Conservation (phyloP, 2,888 invertebrate species). For the Coleophora flavipennella region DNA sequence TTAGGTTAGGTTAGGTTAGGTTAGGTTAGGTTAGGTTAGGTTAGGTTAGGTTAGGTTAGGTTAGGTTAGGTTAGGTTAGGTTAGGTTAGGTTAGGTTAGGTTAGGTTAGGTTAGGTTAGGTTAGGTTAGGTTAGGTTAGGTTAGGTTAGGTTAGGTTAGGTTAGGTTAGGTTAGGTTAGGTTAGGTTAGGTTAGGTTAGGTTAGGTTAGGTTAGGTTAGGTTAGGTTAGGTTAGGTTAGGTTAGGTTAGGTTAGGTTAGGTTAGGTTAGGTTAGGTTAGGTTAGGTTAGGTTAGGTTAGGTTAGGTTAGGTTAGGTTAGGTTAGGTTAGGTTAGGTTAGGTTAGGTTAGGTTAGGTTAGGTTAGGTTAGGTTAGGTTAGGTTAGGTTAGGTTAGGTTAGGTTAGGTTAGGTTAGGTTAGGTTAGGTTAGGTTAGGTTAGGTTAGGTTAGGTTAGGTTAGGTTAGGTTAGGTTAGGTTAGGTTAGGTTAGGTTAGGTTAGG, state of each 20-base stretch:
- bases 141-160: constrained; percentile 10
- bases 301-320: constrained; percentile 15
- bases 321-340: constrained; percentile 15
- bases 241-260: constrained; percentile 22
- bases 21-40: constrained; percentile 19
- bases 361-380: constrained; percentile 14
- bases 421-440: constrained; percentile 14
- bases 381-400: constrained; percentile 14
- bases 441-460: constrained; percentile 12
- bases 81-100: constrained; percentile 14
- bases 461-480: constrained; percentile 10
- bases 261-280: constrained; percentile 20
- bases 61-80: constrained; percentile 15
- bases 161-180: constrained; percentile 6
- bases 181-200: constrained; percentile 7
- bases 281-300: constrained; percentile 17
- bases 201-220: constrained; percentile 10
- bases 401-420: constrained; percentile 14
- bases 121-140: constrained; percentile 16
- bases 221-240: constrained; percentile 11
- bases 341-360: constrained; percentile 14
- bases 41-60: constrained; percentile 16
- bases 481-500: constrained; percentile 5
- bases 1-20: constrained; percentile 20
- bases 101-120: constrained; percentile 15